These are phyloP conservation scores for Archegozetes longisetosus DNA, from an alignment of 1,140 invertebrate genomes.

Conservation along the genomic window DNA sequence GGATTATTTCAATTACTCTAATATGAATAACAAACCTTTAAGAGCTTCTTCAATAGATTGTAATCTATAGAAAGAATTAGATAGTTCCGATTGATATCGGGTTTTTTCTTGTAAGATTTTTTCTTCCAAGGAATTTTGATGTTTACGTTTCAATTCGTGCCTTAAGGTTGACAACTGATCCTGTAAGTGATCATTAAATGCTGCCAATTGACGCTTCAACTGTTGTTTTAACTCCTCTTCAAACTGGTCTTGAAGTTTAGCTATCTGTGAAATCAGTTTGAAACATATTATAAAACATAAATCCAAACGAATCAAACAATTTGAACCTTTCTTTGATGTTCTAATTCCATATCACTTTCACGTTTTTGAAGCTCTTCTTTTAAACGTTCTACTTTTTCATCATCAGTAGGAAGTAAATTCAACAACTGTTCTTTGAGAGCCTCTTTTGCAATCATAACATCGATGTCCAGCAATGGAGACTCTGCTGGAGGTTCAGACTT, in stretches of 20 bases:
- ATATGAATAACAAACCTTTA: constrained; percentile 44
- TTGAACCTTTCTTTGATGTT: constrained; percentile 5
- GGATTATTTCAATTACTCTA: too few species aligned
- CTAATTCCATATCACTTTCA: background rate
- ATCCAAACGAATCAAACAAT: too few species aligned
- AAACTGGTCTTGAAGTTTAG: constrained; percentile 42
- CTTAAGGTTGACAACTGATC: constrained; percentile 49
- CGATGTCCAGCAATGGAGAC: background rate
- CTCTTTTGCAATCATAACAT: background rate
- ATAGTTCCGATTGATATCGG: constrained; percentile 55
- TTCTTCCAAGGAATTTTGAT: constrained; percentile 45
- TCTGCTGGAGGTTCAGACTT: background rate
- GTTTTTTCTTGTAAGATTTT: constrained; percentile 46
- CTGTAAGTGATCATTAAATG: constrained; percentile 62
- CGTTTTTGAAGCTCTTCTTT: background rate
- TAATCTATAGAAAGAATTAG: constrained; percentile 58
- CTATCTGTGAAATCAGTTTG: constrained; percentile 41
- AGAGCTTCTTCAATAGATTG: constrained; percentile 73
- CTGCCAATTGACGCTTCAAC: constrained; percentile 57
- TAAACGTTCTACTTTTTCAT: background rate
- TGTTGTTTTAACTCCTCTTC: constrained; percentile 57
- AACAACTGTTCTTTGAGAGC: background rate
- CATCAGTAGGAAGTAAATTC: background rate
- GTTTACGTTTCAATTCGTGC: constrained; percentile 44
- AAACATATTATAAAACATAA: background rate